Conservation (phyloP, 2,113 vertebrate genomes). For the Rostratula benghalensis region DNA sequence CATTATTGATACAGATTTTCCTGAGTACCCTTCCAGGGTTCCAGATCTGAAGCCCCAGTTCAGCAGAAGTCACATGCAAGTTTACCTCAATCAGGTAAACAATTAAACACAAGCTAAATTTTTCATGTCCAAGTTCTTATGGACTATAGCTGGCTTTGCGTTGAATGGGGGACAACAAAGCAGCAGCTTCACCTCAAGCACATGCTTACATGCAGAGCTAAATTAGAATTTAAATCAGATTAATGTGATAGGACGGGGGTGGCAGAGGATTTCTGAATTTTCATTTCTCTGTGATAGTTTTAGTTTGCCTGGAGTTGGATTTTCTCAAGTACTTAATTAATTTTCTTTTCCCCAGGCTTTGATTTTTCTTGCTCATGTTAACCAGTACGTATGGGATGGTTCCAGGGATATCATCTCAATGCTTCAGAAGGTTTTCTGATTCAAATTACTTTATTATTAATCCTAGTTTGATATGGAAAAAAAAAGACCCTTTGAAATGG, state of each 20-base stretch:
- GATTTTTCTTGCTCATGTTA: constrained; percentile 15
- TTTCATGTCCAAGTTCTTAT: not conserved
- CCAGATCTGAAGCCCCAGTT: not conserved
- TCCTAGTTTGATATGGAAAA: not conserved
- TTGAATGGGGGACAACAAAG: not conserved
- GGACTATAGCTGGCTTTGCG: not conserved
- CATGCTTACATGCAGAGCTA: not conserved
- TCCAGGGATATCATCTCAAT: not conserved
- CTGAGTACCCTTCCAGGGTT: not conserved
- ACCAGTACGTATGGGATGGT: not conserved
- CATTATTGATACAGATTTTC: not conserved
- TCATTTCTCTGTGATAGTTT: not conserved
- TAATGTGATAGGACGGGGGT: not conserved
- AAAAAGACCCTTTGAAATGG: not conserved
- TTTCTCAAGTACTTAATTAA: constrained; percentile 32
- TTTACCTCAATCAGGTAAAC: not conserved
- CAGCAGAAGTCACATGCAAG: not conserved
- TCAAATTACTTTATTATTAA: not conserved
- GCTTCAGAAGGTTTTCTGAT: constrained; percentile 1
- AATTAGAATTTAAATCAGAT: constrained; percentile 23
- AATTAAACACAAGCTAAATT: not conserved
- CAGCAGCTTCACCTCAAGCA: not conserved
- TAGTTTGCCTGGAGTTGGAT: constrained; percentile 21
- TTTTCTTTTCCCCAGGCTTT: constrained; percentile 15
- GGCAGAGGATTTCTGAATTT: not conserved